Percentiles rank a stretch among this genome's conserved stretches.
Evolutionary conservation across 2,797 vertebrate genomes (phyloP).

Genomic region (Sebastes miniatus): DNA sequence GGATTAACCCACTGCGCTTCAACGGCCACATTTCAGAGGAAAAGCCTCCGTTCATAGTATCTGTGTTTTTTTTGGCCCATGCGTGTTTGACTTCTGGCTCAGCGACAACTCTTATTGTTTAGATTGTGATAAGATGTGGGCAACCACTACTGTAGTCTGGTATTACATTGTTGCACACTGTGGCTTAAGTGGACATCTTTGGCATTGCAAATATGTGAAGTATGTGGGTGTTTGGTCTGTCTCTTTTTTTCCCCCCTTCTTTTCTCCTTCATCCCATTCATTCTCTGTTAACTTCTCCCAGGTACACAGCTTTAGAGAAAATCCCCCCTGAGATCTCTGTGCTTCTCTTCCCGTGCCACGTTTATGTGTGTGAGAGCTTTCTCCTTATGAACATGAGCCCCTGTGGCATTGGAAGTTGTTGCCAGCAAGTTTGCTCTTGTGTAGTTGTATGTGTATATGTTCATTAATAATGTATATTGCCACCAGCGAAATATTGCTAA

Average conservation of each 20-base stretch:
- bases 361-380: not conserved
- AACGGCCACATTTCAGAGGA: conserved; percentile 24
- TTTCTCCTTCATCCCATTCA: conserved; percentile 43
- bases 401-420: conserved; percentile 18
- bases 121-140: conserved; percentile 60
- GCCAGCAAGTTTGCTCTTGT: conserved; percentile 41
- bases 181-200: conserved; percentile 59
- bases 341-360: conserved; percentile 15
- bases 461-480: conserved; percentile 16
- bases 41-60: conserved; percentile 1
- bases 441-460: conserved; percentile 26
- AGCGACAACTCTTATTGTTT: conserved; percentile 58
- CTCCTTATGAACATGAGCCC: not conserved
- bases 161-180: conserved; percentile 53
- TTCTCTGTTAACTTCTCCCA: conserved; percentile 49
- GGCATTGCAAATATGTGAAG: conserved; percentile 74
- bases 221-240: conserved; percentile 69
- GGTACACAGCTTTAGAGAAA: conserved; percentile 37
- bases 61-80: conserved; percentile 3
- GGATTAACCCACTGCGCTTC: conserved; percentile 32
- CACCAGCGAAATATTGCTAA: conserved; percentile 11
- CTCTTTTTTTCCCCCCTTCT: not conserved
- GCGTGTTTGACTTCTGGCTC: conserved; percentile 51
- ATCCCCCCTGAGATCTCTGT: conserved; percentile 21
- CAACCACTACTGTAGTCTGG: conserved; percentile 51